These are phyloP conservation scores for Quadroppia sp. DNA, from an alignment of 2,888 invertebrate species.

Conservation along the genomic window DNA sequence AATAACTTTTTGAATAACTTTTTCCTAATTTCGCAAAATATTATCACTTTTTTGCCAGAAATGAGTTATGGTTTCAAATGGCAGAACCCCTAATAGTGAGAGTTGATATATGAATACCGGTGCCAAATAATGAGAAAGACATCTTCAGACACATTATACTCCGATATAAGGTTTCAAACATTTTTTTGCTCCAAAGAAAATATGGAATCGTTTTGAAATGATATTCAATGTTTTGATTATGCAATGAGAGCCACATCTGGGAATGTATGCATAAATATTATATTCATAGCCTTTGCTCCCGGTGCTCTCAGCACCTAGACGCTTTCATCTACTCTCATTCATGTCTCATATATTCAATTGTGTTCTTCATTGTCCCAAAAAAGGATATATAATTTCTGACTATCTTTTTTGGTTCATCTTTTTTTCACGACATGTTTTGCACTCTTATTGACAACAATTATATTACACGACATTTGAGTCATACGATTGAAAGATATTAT, in stretches of 20 bases:
- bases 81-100: background rate
- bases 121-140: constrained; percentile 31
- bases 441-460: background rate
- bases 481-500: constrained; percentile 6
- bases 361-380: background rate
- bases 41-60: background rate
- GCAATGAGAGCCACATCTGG: constrained; percentile 22
- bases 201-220: too few species aligned
- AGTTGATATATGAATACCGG: background rate
- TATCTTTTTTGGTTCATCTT: background rate
- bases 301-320: background rate
- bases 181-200: constrained; percentile 13
- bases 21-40: too few species aligned
- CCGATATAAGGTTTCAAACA: constrained; percentile 10
- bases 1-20: too few species aligned
- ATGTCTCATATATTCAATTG: background rate
- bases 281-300: background rate
- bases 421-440: background rate
- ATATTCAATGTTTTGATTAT: background rate
- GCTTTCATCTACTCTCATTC: background rate
- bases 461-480: background rate
- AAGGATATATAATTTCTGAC: background rate
- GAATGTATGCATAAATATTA: background rate
- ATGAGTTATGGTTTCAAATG: background rate
- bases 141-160: background rate